Evolutionary conservation across 2,797 vertebrate genomes (phyloP), one percentile per base, ranked within the genome.

Genomic region (Acanthurus lineatus): DNA sequence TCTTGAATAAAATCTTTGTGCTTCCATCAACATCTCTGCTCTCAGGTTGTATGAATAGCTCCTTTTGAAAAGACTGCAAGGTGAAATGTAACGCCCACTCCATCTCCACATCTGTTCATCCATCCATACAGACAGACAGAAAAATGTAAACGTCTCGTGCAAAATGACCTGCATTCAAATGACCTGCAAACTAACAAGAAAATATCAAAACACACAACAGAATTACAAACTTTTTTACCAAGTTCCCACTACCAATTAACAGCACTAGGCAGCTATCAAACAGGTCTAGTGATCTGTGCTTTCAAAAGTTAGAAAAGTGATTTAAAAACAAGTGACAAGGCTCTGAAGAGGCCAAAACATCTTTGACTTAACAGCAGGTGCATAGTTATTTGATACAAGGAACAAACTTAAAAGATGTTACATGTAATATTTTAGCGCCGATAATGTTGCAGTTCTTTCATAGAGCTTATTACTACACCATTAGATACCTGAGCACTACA

Each of bases 11-110:
- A 84, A 25, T 86, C 51, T 62, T 44, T 75, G 59, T 20, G 79
- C 83, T 90, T 89, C 89, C 77, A 86, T 8, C 62, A 81, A 81
- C 75, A 71, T 71, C 65, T 49, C 72, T 79, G 77, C 73, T 74
- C 75, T 89, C 79, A 57, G 79, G 53, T 17, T 42, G 70, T 19
- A 47, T 91, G 86, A 89, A 91, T 84, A 85, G 87, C 19, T 38
- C 22, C 68, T 82, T 90, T 76, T 85, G 73, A 87, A 92, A 90
- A 85, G 73, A 63, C 71, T 72, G 76, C 81, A 85, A 89, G 86
- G 87, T 88, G 83, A 92, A 89, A 83, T 85, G 75, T 60, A 84
- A 70, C 54, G 9, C 83, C 65, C 56, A 59, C 84, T 40, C 64
- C 53, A 38, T 63, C 77, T 63, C 65, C 45, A 69, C 67, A 67